Conservation (phyloP, 2,113 vertebrate species). For the Prinia subflava region DNA sequence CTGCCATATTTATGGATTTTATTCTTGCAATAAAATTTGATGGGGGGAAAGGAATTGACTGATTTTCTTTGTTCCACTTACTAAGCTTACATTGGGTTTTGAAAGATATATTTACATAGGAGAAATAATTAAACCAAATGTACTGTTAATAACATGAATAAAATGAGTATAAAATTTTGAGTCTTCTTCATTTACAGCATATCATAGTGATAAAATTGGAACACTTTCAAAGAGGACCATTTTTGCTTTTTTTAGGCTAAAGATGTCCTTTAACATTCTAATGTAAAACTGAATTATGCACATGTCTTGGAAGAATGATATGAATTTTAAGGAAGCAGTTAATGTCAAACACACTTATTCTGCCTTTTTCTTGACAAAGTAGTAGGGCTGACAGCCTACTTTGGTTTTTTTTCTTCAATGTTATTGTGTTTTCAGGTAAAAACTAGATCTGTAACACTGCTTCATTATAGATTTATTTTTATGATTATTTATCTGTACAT, state of each 20-base stretch:
- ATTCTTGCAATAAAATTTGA: background rate
- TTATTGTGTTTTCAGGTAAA: background rate
- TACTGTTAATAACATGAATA: background rate
- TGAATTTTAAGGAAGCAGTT: background rate
- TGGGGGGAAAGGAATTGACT: background rate
- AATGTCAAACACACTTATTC: background rate
- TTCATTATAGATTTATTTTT: background rate
- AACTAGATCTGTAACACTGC: background rate
- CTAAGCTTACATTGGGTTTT: background rate
- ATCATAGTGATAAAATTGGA: background rate
- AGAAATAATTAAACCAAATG: background rate
- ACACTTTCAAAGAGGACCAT: background rate
- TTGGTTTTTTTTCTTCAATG: background rate
- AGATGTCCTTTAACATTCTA: background rate
- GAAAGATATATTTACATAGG: background rate
- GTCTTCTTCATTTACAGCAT: background rate
- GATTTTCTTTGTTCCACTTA: background rate
- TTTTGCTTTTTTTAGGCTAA: background rate
- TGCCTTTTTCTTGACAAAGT: background rate
- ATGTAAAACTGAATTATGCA: conserved; percentile 11
- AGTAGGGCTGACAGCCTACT: background rate
- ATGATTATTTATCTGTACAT: background rate
- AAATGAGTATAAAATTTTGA: background rate
- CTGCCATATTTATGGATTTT: conserved; percentile 7
- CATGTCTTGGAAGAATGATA: background rate